Conservation (phyloP, 2,113 vertebrate genomes). For the Nothocercus julius region DNA sequence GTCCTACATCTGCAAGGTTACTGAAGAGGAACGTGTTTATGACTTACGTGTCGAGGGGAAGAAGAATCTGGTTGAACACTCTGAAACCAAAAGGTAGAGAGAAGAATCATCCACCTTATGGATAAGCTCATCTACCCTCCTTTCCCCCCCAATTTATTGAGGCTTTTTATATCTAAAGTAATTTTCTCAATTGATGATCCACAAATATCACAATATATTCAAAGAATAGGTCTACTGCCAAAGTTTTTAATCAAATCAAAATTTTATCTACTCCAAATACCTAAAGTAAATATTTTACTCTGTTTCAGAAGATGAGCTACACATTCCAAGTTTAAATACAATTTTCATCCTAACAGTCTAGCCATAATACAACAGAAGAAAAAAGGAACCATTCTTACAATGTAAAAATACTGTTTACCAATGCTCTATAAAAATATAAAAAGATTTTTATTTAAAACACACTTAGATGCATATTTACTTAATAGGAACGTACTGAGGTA, state of each 20-base stretch:
- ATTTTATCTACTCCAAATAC: background rate
- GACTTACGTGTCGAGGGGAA: constrained; percentile 96
- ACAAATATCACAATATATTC: background rate
- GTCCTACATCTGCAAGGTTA: constrained; percentile 50
- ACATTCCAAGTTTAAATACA: background rate
- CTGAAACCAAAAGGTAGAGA: constrained; percentile 77
- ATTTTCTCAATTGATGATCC: background rate
- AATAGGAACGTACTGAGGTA: background rate
- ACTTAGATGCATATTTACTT: background rate
- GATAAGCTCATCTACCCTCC: background rate
- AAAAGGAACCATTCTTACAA: background rate
- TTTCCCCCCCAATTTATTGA: background rate
- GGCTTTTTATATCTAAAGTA: background rate
- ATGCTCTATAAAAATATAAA: background rate
- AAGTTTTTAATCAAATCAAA: background rate
- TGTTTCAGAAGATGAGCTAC: background rate
- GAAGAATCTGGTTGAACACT: constrained; percentile 98
- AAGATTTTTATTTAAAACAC: background rate
- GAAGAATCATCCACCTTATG: background rate
- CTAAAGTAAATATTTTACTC: background rate
- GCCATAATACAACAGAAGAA: background rate
- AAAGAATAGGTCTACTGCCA: background rate
- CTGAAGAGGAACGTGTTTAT: constrained; percentile 6
- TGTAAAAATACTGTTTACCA: background rate
- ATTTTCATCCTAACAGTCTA: background rate